Percentiles rank a stretch among this genome's conserved stretches.
Evolutionary conservation across 2,797 vertebrate species (phyloP).

Genomic region (Bufotes viridis): DNA sequence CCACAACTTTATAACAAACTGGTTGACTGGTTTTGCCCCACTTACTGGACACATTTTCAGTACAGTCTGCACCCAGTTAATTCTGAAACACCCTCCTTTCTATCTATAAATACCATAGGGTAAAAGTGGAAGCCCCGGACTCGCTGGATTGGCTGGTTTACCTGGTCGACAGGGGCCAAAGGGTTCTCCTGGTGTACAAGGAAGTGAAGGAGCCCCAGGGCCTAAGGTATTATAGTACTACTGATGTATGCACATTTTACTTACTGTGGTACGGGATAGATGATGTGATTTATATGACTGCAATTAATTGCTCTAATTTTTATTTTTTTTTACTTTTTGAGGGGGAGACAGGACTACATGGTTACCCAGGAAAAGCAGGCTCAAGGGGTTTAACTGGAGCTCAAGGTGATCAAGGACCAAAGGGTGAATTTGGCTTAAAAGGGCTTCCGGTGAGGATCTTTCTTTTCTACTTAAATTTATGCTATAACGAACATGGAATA

Average conservation of each 20-base stretch:
- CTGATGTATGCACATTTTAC: background rate
- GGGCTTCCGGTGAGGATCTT: slow-evolving; percentile 82
- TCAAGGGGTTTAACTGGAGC: slow-evolving; percentile 82
- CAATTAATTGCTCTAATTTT: background rate
- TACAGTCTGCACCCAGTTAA: background rate
- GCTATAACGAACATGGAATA: background rate
- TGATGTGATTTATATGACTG: background rate
- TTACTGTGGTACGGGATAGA: background rate
- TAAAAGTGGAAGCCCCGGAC: slow-evolving; percentile 79
- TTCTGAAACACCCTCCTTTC: background rate
- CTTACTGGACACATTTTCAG: background rate
- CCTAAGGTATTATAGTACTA: slow-evolving; percentile 78
- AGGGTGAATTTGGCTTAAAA: slow-evolving; percentile 85
- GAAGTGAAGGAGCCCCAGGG: slow-evolving; percentile 82
- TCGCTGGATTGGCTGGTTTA: slow-evolving; percentile 80
- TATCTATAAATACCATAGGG: slow-evolving; percentile 75
- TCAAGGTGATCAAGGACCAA: slow-evolving; percentile 87
- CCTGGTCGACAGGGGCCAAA: slow-evolving; percentile 83
- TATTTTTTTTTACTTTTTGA: slow-evolving; percentile 64
- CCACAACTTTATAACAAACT: too few species aligned
- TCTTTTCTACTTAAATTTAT: background rate
- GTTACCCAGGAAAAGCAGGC: slow-evolving; percentile 84
- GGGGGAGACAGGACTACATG: slow-evolving; percentile 88
- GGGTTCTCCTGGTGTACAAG: slow-evolving; percentile 83
- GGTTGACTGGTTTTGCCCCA: background rate